Conservation (phyloP, 2,113 vertebrate species). For the Nettapus auritus region DNA sequence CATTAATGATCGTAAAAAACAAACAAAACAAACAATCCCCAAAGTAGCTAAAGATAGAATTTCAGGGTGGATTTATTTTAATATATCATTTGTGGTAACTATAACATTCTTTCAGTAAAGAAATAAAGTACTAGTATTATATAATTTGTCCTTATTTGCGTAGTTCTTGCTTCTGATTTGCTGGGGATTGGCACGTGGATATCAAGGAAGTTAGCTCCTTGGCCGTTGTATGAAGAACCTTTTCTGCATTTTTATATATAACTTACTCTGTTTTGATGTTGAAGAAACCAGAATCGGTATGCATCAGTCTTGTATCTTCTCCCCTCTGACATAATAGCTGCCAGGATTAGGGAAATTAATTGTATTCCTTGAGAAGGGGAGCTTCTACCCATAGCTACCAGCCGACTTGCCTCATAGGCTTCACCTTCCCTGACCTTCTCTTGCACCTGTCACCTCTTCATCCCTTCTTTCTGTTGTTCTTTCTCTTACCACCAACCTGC, state of each 20-base stretch:
- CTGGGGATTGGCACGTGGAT: not conserved
- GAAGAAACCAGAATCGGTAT: not conserved
- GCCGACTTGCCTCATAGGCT: not conserved
- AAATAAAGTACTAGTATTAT: not conserved
- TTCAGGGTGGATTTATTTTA: not conserved
- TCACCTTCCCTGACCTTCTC: not conserved
- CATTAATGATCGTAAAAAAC: not conserved
- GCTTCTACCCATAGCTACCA: not conserved
- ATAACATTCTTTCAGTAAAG: not conserved
- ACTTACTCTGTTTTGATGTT: not conserved
- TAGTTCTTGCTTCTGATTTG: not conserved
- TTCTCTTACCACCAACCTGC: not conserved
- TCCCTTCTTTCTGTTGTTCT: not conserved
- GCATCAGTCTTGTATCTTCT: not conserved
- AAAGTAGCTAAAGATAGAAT: not conserved
- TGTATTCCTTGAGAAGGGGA: not conserved
- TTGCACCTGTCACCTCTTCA: not conserved
- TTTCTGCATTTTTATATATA: not conserved
- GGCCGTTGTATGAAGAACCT: not conserved
- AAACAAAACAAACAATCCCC: fast-evolving
- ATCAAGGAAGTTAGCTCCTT: not conserved
- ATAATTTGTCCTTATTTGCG: not conserved
- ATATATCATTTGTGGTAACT: not conserved
- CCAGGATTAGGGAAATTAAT: not conserved
- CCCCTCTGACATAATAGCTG: not conserved